Conservation (phyloP, 1,140 invertebrate species). For the Dinothrombium tinctorium region DNA sequence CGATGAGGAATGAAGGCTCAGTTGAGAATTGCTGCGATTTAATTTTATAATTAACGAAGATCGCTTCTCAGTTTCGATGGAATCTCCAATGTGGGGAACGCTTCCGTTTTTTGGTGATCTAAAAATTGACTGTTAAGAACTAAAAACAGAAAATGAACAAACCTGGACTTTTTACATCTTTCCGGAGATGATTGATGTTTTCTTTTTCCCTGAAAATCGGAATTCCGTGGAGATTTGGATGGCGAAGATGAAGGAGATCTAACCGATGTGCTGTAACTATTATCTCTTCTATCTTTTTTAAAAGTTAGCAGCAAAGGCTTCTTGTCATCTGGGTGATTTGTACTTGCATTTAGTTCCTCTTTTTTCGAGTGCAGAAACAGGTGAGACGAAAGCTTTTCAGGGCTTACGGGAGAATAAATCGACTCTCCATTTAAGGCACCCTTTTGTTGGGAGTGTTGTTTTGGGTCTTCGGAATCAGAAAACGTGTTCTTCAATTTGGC, state of each 20-base stretch:
- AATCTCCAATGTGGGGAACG: too few relatives aligned
- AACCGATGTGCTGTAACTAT: constrained; percentile 2
- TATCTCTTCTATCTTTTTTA: constrained; percentile 5
- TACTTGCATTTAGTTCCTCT: not conserved
- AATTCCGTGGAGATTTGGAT: not conserved
- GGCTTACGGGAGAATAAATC: not conserved
- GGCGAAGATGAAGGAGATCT: not conserved
- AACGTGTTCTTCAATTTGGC: not conserved
- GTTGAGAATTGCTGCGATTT: too few relatives aligned
- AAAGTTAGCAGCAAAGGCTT: constrained; percentile 5
- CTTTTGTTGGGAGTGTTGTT: not conserved
- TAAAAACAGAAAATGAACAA: too few relatives aligned
- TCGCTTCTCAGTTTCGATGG: too few relatives aligned
- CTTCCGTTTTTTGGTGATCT: too few relatives aligned
- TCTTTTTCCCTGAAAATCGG: too few relatives aligned
- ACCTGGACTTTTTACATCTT: too few relatives aligned
- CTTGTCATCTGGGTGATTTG: not conserved
- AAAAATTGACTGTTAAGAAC: too few relatives aligned
- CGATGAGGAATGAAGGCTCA: too few relatives aligned
- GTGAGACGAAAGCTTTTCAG: not conserved
- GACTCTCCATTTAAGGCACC: not conserved
- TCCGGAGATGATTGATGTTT: too few relatives aligned
- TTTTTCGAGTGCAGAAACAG: not conserved
- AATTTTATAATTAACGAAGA: too few relatives aligned
- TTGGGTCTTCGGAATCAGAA: not conserved